Base-by-base conservation (phyloP, 1,140 invertebrate genomes). In the Drosophila orena region DNA sequence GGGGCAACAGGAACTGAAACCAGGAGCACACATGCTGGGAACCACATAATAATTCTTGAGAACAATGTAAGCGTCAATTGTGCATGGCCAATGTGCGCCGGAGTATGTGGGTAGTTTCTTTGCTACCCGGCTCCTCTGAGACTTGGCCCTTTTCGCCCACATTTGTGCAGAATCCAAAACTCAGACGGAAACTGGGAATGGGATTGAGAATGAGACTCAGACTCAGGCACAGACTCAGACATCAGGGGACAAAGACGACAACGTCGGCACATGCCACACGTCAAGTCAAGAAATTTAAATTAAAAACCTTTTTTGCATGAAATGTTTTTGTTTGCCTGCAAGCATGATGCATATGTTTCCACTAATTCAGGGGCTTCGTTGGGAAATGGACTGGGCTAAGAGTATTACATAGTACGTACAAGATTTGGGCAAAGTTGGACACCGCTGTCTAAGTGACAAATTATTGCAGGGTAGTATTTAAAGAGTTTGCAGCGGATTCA, bases 61-160 rank as follows among this genome's bases (percentile, higher is more conserved):
- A 86, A 86, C 83, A 86, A 86, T 86, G 83, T 86, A 86, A 79
- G 84, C 83, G 83, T 86, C 83, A 86, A 88, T 86, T 86, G 83
- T 88, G 83, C 81, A 81, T 88, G 79, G 81, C 83, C 65, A 86
- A 71, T 68, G 66, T 53, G 35, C 50, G 27, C 56, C 35, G 46
- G 35, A 30, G 46, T 62, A 85, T 85, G 78, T 85, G 81, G 83
- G 74, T 78, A 70, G 78, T 69, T 77, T 72, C 78, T 80, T 80
- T 54, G 70, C 57, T 53, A n/a, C 53, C 54, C 57, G 53, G 56
- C 34, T 50, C 54, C 40, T 42, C 42, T 3, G 42, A 44, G 42
- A 12, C 17, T 4, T 27, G 65, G 53, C 62, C 57, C 58, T 15
- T n/a, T 60, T 43, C n/a, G 72, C 79, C 79, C 79, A 83, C 79